A percentile compares a stretch with the other conserved stretches of the same genome.
phyloP scores from a whole-genome alignment of 2,113 vertebrate genomes.

The Puffinus mauretanicus region DNA sequence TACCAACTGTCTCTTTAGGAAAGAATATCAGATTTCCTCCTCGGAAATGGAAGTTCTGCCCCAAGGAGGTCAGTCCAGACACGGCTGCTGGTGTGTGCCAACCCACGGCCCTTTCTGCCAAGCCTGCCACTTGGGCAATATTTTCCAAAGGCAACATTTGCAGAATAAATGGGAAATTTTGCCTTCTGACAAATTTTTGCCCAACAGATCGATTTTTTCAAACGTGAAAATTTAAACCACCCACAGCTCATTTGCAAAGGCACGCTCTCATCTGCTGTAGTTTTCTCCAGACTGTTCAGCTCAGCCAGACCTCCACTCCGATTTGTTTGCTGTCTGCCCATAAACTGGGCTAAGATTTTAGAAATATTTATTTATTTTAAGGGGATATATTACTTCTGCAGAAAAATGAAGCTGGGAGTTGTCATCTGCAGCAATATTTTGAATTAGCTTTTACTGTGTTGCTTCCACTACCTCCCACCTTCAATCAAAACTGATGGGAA shows the following conservation, averaged over 20 bases:
- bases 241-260: background rate
- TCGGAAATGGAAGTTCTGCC: background rate
- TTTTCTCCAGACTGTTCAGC: background rate
- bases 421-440: background rate
- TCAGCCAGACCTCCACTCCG: background rate
- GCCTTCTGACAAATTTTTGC: background rate
- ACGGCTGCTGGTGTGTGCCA: rapidly evolving
- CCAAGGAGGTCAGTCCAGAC: background rate
- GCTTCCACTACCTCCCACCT: background rate
- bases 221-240: background rate
- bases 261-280: rapidly evolving
- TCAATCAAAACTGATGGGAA: background rate
- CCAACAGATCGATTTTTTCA: background rate
- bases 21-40: background rate
- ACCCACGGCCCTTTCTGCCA: background rate
- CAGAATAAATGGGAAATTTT: background rate
- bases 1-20: background rate
- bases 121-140: background rate
- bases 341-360: background rate
- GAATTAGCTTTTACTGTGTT: background rate
- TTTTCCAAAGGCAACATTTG: background rate
- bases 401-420: background rate
- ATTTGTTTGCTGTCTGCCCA: background rate
- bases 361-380: background rate
- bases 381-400: background rate